Evolutionary conservation across 2,888 invertebrate species (phyloP).

Genomic region (Eristalis tenax): DNA sequence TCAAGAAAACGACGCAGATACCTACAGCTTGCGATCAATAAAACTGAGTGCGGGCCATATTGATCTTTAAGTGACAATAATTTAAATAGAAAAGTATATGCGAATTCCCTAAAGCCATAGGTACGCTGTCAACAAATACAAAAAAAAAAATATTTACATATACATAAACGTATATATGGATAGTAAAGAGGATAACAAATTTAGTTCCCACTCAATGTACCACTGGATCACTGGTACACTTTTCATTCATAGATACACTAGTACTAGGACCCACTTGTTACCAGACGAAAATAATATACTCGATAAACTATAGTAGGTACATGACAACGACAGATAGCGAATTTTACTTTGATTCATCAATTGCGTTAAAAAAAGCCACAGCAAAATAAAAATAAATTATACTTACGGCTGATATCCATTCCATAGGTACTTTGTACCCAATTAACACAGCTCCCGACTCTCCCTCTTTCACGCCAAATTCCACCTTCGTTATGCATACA

Average conservation of each 20-base stretch:
- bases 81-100: neutral
- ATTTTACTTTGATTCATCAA: neutral
- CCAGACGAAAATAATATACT: too few relatives aligned
- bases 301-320: too few relatives aligned
- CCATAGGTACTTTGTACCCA: conserved; percentile 70
- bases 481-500: conserved; percentile 70
- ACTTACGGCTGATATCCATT: conserved; percentile 65
- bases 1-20: too few relatives aligned
- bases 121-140: neutral
- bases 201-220: too few relatives aligned
- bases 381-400: conserved; percentile 13
- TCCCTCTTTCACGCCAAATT: conserved; percentile 65
- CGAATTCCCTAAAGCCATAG: neutral
- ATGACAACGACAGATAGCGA: neutral
- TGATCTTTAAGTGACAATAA: neutral
- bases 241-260: too few relatives aligned
- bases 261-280: too few relatives aligned
- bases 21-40: neutral
- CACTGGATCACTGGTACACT: too few relatives aligned
- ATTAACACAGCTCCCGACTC: conserved; percentile 63
- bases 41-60: neutral
- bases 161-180: too few relatives aligned
- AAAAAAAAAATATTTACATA: neutral
- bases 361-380: neutral
- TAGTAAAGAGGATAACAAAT: too few relatives aligned